Percentiles rank a stretch among this genome's conserved stretches.
Conservation (phyloP, 1,140 invertebrate species). For the Drosophila micromelanica region DNA sequence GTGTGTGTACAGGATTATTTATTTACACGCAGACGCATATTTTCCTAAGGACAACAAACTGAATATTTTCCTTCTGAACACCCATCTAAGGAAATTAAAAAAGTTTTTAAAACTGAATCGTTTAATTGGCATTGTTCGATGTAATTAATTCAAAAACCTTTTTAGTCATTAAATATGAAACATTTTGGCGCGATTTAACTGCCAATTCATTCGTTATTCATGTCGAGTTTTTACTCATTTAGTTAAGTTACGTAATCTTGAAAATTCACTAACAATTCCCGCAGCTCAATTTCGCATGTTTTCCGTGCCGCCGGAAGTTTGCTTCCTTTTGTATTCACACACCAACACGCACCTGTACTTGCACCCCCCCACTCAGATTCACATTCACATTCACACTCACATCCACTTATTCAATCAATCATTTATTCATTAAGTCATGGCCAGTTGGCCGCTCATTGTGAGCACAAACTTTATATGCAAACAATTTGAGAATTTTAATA, state of each 20-base stretch:
- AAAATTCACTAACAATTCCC: conserved; percentile 28
- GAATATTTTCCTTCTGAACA: conserved; percentile 5
- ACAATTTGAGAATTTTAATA: conserved; percentile 76
- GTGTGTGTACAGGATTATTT: conserved; percentile 30
- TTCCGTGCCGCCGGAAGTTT: conserved; percentile 25
- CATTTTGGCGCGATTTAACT: conserved; percentile 29
- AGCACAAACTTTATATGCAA: conserved; percentile 56
- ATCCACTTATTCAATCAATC: conserved; percentile 49
- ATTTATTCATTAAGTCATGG: conserved; percentile 57
- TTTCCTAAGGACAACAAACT: conserved; percentile 12
- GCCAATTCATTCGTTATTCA: conserved; percentile 34
- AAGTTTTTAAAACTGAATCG: background rate
- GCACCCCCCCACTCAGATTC: background rate
- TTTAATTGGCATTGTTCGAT: background rate
- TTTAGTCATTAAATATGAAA: conserved; percentile 13
- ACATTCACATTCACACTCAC: conserved; percentile 1
- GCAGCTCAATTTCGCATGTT: conserved; percentile 25
- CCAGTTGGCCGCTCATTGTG: conserved; percentile 14
- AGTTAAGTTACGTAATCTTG: conserved; percentile 27
- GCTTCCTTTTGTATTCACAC: conserved; percentile 26
- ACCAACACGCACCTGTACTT: background rate
- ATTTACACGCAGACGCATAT: conserved; percentile 21
- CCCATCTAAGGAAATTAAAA: conserved; percentile 17
- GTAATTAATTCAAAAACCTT: conserved; percentile 10
- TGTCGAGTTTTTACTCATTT: conserved; percentile 19